phyloP scores from a whole-genome alignment of 2,888 invertebrate species.

The Apamea anceps region DNA sequence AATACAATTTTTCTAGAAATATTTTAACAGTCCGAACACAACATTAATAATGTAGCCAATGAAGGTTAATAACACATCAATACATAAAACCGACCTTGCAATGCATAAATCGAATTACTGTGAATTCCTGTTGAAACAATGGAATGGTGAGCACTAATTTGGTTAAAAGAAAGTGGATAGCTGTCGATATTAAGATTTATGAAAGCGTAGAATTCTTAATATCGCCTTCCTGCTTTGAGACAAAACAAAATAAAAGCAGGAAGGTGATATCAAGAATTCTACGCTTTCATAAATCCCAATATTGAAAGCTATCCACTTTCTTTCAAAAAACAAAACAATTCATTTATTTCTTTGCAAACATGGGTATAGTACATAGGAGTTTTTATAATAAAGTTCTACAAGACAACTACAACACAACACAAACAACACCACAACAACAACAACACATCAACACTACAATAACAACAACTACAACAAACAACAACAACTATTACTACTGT shows the following conservation, averaged over 20 bases:
- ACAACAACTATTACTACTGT: neutral
- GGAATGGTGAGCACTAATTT: conserved; percentile 8
- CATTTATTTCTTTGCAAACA: too few species aligned
- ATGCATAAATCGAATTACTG: conserved; percentile 37
- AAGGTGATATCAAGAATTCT: too few species aligned
- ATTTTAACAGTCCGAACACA: neutral
- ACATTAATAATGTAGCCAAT: conserved; percentile 5
- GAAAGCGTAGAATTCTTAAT: neutral
- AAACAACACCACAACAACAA: too few species aligned
- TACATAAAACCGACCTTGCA: conserved; percentile 26
- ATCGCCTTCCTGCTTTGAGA: neutral
- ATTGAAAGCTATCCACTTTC: too few species aligned
- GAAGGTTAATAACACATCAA: neutral
- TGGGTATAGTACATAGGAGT: too few species aligned
- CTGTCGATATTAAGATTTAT: conserved; percentile 10
- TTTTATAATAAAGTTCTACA: too few species aligned
- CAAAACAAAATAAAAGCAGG: too few species aligned
- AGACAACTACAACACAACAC: too few species aligned
- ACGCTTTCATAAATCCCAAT: too few species aligned
- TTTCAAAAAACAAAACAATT: too few species aligned
- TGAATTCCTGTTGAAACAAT: conserved; percentile 32
- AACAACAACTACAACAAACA: too few species aligned
- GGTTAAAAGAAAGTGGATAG: conserved; percentile 28
- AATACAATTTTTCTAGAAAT: neutral
- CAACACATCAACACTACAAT: too few species aligned